These are phyloP conservation scores for Acropternis orthonyx DNA, from an alignment of 2,797 vertebrate genomes.

Conservation along the genomic window DNA sequence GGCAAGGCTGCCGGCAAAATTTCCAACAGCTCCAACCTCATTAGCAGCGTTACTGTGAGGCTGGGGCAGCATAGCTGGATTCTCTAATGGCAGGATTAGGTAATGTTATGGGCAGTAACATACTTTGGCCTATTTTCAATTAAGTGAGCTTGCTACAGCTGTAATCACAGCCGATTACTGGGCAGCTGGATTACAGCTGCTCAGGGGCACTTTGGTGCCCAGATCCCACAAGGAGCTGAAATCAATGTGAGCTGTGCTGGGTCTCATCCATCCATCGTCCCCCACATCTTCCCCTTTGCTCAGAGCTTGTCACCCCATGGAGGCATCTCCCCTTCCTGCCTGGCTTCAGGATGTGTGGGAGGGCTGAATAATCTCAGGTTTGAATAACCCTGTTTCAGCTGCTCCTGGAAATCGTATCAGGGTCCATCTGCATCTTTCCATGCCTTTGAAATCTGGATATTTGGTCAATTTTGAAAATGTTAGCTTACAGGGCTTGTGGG, in stretches of 20 bases:
- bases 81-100: constrained; percentile 53
- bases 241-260: background rate
- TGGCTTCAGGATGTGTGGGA: rapidly evolving
- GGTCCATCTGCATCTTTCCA: background rate
- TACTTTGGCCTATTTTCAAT: constrained; percentile 34
- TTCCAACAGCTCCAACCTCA: background rate
- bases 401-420: background rate
- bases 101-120: background rate
- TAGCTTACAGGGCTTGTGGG: too few species aligned
- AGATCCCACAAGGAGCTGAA: background rate
- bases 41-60: background rate
- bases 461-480: background rate
- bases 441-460: background rate
- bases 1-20: background rate
- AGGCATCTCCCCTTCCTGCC: background rate
- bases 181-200: constrained; percentile 51
- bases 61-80: constrained; percentile 13
- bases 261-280: background rate
- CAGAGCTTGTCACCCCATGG: background rate
- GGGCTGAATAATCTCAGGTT: background rate
- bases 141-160: background rate
- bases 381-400: background rate
- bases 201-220: background rate
- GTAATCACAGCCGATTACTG: constrained; percentile 52
- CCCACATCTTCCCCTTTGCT: background rate